A percentile compares a stretch with the other conserved stretches of the same genome.
Evolutionary conservation across 1,140 invertebrate genomes (phyloP).

Genomic region (Branchinecta lynchi): DNA sequence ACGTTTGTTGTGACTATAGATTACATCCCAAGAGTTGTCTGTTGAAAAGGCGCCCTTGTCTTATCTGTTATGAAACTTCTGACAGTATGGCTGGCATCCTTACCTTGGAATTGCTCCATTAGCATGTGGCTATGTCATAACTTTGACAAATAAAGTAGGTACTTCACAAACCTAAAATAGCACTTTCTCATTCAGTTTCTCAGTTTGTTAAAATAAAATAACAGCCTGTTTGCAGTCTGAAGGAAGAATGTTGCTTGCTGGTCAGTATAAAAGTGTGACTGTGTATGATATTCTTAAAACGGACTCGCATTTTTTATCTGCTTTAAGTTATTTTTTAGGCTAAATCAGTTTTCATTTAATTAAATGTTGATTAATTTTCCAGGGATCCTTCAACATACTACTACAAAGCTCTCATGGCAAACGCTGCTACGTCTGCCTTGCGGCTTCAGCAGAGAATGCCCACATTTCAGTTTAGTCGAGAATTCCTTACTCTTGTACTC

Average conservation of each 20-base stretch:
- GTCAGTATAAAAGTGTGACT: neutral
- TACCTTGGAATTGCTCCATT: no score
- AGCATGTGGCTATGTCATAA: no score
- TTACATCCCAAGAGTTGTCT: no score
- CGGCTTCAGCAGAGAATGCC: slow-evolving; percentile 83
- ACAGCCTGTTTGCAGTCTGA: slow-evolving; percentile 5
- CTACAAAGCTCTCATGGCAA: slow-evolving; percentile 74
- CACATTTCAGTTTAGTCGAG: slow-evolving; percentile 53
- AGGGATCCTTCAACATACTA: slow-evolving; percentile 69
- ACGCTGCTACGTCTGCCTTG: slow-evolving; percentile 81
- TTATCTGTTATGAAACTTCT: no score
- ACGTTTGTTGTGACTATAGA: no score
- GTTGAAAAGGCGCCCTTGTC: no score
- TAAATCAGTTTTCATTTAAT: slow-evolving; percentile 14
- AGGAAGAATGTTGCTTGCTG: no score
- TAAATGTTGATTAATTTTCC: slow-evolving; percentile 30
- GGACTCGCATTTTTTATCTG: neutral
- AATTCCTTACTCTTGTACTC: slow-evolving; percentile 61
- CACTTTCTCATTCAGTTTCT: no score
- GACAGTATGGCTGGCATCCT: no score
- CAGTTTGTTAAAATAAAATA: slow-evolving; percentile 11
- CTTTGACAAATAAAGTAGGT: no score
- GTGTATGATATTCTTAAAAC: neutral
- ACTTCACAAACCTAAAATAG: no score
- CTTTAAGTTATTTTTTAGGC: slow-evolving; percentile 12